These are phyloP conservation scores for Cyanocitta stelleri DNA, from an alignment of 2,113 vertebrate species.

Conservation along the genomic window DNA sequence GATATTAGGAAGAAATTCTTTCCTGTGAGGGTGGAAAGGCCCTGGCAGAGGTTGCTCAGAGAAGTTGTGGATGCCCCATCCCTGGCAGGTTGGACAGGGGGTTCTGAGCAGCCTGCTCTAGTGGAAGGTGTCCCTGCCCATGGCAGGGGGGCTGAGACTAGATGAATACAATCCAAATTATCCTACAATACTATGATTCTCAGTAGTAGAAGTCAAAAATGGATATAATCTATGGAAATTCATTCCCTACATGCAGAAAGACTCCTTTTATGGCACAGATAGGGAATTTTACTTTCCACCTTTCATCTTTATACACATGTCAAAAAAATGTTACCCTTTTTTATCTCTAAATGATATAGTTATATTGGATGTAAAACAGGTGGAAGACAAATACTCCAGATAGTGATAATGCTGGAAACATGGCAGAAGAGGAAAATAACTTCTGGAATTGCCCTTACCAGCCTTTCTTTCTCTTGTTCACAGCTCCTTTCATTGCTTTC, in stretches of 20 bases:
- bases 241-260: not conserved
- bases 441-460: constrained; percentile 2
- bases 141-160: fast-evolving
- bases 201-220: not conserved
- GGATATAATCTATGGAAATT: not conserved
- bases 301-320: not conserved
- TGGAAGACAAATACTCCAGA: not conserved
- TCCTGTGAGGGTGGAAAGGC: not conserved
- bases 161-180: not conserved
- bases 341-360: not conserved
- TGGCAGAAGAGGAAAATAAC: not conserved
- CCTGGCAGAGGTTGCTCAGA: not conserved
- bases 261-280: not conserved
- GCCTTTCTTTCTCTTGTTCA: constrained; percentile 5
- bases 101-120: not conserved
- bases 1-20: not conserved
- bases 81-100: not conserved
- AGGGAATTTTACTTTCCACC: not conserved
- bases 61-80: not conserved
- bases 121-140: too few species aligned
- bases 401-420: not conserved
- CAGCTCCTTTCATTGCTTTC: not conserved
- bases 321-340: not conserved
- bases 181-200: not conserved
- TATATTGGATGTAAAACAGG: not conserved